phyloP scores from a whole-genome alignment of 2,797 vertebrate genomes.

The Arrhamphus sclerolepis region DNA sequence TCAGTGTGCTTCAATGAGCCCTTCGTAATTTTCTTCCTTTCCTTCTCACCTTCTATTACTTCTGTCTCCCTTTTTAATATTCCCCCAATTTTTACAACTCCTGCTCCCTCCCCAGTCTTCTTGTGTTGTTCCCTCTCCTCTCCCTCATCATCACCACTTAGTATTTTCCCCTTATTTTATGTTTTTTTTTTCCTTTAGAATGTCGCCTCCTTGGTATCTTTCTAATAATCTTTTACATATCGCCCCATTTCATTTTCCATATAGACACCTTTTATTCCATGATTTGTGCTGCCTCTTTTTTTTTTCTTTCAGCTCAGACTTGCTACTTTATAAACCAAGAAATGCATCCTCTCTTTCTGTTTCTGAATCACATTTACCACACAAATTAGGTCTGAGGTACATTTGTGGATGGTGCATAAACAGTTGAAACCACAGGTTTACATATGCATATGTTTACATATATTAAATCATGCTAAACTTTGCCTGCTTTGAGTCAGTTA shows the following conservation, averaged over 20 bases:
- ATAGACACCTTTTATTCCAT: constrained; percentile 16
- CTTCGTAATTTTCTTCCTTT: constrained; percentile 24
- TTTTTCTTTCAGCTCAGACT: constrained; percentile 57
- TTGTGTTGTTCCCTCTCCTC: background rate
- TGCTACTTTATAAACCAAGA: constrained; percentile 39
- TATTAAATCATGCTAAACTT: no score
- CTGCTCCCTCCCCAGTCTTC: background rate
- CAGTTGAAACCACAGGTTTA: no score
- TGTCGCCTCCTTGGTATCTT: background rate
- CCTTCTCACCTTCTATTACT: constrained; percentile 4
- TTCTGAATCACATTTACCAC: background rate
- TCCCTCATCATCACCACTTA: background rate
- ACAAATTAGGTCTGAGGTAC: no score
- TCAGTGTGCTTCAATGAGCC: constrained; percentile 15
- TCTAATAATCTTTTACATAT: constrained; percentile 6
- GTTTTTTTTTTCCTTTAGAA: background rate
- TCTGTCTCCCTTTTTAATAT: constrained; percentile 9
- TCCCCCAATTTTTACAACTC: constrained; percentile 11
- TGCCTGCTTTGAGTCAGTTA: no score
- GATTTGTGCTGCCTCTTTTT: constrained; percentile 41
- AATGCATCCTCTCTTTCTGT: constrained; percentile 41
- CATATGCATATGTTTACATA: no score
- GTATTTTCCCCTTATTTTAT: background rate
- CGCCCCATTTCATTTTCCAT: constrained; percentile 11
- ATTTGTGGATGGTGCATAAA: no score